Conservation (phyloP, 2,888 invertebrate genomes). For the Andrena minutula region DNA sequence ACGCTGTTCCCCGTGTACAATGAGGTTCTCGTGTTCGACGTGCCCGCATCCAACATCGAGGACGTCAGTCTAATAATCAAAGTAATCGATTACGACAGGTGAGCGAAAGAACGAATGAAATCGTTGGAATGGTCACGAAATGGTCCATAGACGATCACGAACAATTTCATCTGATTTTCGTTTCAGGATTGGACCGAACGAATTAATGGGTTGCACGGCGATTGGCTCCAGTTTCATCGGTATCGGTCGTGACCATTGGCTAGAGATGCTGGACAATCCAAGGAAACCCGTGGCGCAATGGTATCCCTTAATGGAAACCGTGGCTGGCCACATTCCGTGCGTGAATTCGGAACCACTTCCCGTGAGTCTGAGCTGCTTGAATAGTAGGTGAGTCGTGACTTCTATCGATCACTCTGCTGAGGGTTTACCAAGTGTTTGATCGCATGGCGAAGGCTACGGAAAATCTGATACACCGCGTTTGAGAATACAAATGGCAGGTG, state of each 20-base stretch:
- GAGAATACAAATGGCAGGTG: background rate
- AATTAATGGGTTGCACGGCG: constrained; percentile 94
- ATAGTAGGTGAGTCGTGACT: constrained; percentile 87
- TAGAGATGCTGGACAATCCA: constrained; percentile 93
- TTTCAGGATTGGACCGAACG: constrained; percentile 93
- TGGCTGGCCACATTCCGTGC: constrained; percentile 88
- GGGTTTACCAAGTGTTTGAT: background rate
- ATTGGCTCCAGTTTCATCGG: constrained; percentile 92
- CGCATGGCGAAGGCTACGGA: background rate
- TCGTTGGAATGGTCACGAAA: background rate
- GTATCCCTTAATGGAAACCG: constrained; percentile 91
- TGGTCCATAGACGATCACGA: background rate
- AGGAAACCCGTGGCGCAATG: constrained; percentile 94
- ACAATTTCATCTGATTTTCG: background rate
- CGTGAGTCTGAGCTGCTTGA: constrained; percentile 89
- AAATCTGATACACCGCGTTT: too few relatives aligned
- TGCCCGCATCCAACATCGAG: constrained; percentile 92
- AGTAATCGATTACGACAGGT: constrained; percentile 96
- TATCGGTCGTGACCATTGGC: constrained; percentile 93
- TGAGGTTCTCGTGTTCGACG: constrained; percentile 96
- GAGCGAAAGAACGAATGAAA: constrained; percentile 70
- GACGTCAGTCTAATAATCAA: constrained; percentile 93
- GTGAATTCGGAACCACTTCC: constrained; percentile 87
- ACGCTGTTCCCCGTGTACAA: constrained; percentile 96
- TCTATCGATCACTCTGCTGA: background rate